Conservation (phyloP, 2,113 vertebrate species). For the Semnornis frantzii region DNA sequence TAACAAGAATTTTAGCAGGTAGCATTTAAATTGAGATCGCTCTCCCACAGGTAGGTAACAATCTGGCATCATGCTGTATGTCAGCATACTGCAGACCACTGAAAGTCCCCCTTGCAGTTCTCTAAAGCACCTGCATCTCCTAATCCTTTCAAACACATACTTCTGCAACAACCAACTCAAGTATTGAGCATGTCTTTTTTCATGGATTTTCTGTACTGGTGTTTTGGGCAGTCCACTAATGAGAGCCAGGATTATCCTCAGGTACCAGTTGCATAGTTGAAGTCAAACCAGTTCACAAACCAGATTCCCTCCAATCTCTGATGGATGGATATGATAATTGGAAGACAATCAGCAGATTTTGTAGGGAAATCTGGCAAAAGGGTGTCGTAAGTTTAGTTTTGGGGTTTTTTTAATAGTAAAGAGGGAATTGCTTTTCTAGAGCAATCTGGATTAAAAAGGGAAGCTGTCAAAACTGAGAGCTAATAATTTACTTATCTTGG, state of each 20-base stretch:
- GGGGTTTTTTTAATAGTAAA: not conserved
- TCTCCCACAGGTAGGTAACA: fast-evolving
- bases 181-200: not conserved
- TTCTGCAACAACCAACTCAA: not conserved
- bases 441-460: not conserved
- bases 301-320: not conserved
- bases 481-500: conserved; percentile 32
- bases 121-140: fast-evolving
- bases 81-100: not conserved
- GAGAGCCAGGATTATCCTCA: not conserved
- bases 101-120: not conserved
- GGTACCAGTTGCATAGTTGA: not conserved
- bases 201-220: not conserved
- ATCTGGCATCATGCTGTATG: not conserved
- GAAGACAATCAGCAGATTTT: conserved; percentile 12
- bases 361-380: not conserved
- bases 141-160: not conserved
- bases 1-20: not conserved
- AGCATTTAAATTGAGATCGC: not conserved
- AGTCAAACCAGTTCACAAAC: not conserved
- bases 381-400: not conserved
- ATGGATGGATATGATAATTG: not conserved
- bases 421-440: not conserved
- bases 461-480: conserved; percentile 20
- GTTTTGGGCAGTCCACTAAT: not conserved